Conservation (phyloP, 1,140 invertebrate genomes). For the Oncopodura yosiiana region DNA sequence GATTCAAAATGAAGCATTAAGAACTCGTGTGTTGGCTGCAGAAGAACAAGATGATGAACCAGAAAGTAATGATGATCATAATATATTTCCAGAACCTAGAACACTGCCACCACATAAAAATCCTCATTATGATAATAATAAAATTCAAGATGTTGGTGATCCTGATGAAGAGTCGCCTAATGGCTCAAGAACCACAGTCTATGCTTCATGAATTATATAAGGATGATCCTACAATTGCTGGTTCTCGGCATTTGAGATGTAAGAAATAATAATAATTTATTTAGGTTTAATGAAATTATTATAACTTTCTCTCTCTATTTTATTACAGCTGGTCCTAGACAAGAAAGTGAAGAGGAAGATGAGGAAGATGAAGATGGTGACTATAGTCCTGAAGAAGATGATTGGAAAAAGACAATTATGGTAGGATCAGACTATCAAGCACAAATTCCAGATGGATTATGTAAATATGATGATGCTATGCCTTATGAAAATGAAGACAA, state of each 20-base stretch:
- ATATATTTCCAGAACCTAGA: not conserved
- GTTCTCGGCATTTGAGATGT: slow-evolving; percentile 30
- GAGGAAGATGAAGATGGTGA: slow-evolving; percentile 47
- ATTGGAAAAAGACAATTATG: slow-evolving; percentile 72
- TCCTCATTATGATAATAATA: no score
- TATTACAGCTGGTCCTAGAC: slow-evolving; percentile 47
- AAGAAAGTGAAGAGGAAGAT: slow-evolving; percentile 51
- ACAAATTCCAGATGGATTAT: slow-evolving; percentile 78
- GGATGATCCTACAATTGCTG: slow-evolving; percentile 37
- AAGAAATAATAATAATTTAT: slow-evolving; percentile 4
- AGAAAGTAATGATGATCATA: slow-evolving; percentile 2
- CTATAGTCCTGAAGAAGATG: slow-evolving; percentile 39
- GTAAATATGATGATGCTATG: slow-evolving; percentile 79
- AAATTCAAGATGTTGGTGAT: not conserved
- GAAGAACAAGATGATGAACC: slow-evolving; percentile 22
- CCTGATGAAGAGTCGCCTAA: slow-evolving; percentile 2
- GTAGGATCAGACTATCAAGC: slow-evolving; percentile 91
- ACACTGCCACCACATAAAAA: not conserved
- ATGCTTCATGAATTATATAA: slow-evolving; percentile 39
- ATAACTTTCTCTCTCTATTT: slow-evolving; percentile 41
- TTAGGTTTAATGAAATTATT: no score
- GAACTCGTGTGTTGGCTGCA: slow-evolving; percentile 9
- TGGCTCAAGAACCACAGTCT: slow-evolving; percentile 6
- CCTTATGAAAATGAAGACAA: slow-evolving; percentile 96
- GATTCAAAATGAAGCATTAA: slow-evolving; percentile 18